Percentiles rank a stretch among this genome's conserved stretches.
phyloP scores from a whole-genome alignment of 2,113 vertebrate genomes.

The Onychorhynchus coronatus region DNA sequence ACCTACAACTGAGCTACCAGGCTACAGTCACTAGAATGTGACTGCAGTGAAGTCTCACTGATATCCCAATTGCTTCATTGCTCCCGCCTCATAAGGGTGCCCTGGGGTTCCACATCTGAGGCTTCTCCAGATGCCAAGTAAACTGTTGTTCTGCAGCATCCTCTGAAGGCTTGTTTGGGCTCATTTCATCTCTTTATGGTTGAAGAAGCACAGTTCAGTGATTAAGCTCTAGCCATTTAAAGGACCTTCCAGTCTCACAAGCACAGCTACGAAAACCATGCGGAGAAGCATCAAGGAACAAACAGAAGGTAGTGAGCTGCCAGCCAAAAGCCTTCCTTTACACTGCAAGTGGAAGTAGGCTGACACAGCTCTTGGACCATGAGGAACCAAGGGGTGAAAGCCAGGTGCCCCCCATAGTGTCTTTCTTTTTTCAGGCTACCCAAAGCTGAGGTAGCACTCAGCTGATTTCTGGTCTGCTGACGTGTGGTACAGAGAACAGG shows the following conservation, averaged over 20 bases:
- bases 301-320: neutral
- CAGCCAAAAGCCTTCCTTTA: neutral
- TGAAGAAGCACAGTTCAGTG: neutral
- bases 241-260: neutral
- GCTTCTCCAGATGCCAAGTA: neutral
- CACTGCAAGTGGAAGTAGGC: neutral
- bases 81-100: accelerated
- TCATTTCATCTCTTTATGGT: neutral
- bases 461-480: neutral
- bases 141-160: neutral
- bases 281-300: neutral
- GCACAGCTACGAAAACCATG: neutral
- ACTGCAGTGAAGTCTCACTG: neutral
- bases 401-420: neutral
- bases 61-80: neutral
- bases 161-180: neutral
- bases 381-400: neutral
- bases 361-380: neutral
- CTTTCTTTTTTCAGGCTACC: neutral
- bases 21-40: neutral
- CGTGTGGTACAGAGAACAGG: neutral
- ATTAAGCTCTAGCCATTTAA: neutral
- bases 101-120: no score
- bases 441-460: neutral
- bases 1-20: neutral